Evolutionary conservation across 1,140 invertebrate species (phyloP).

Genomic region (Pinna nobilis): DNA sequence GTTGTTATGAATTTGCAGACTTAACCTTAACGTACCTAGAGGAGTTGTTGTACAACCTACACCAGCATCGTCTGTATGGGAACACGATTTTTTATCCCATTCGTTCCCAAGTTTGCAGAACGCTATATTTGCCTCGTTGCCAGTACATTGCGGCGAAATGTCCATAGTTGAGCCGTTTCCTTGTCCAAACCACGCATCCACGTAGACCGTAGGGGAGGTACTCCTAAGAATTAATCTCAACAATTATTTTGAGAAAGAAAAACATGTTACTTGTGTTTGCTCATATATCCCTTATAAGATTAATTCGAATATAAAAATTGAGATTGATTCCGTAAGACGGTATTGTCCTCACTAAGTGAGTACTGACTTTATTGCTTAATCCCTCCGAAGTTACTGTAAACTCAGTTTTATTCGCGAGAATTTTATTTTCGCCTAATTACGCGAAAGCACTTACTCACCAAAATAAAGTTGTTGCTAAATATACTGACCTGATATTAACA

Average conservation of each 20-base stretch:
- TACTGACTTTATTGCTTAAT: no score
- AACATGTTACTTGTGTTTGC: neutral
- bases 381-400: no score
- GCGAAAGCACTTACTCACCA: no score
- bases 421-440: no score
- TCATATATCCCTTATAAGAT: no score
- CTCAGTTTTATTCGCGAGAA: no score
- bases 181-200: slow-evolving; percentile 28
- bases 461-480: no score
- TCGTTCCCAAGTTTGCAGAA: slow-evolving; percentile 25
- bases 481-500: no score
- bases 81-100: slow-evolving; percentile 21
- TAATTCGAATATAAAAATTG: no score
- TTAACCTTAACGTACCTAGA: slow-evolving; percentile 16
- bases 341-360: no score
- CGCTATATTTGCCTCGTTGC: slow-evolving; percentile 24
- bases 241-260: neutral
- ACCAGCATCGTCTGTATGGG: slow-evolving; percentile 23
- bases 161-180: slow-evolving; percentile 11
- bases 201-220: slow-evolving; percentile 14
- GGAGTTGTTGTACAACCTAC: slow-evolving; percentile 28
- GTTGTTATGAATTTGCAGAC: no score
- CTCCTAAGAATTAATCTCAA: slow-evolving; percentile 11
- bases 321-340: no score
- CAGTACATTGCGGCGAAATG: slow-evolving; percentile 22